Evolutionary conservation across 2,888 invertebrate genomes (phyloP).

Genomic region (Hypomecis punctinalis): DNA sequence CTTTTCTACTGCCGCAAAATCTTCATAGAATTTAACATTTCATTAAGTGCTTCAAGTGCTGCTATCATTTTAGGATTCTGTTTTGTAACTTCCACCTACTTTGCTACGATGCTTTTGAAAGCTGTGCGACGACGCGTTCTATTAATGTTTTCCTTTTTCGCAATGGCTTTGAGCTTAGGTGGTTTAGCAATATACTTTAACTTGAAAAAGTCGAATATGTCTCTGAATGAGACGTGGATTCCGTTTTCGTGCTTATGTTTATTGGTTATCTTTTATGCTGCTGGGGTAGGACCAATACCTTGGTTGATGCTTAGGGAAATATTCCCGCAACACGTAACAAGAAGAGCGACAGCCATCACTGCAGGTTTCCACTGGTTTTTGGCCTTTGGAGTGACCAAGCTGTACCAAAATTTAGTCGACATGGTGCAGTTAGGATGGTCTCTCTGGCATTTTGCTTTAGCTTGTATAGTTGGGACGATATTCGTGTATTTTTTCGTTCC

Average conservation of each 20-base stretch:
- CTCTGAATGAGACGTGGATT: conserved; percentile 73
- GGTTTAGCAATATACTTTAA: conserved; percentile 80
- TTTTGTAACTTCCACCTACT: conserved; percentile 83
- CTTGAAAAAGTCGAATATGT: conserved; percentile 58
- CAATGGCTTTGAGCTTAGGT: conserved; percentile 84
- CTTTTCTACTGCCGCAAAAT: conserved; percentile 85
- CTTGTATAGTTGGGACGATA: conserved; percentile 84
- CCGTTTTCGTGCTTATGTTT: conserved; percentile 84
- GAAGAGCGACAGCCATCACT: conserved; percentile 87
- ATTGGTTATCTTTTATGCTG: conserved; percentile 86
- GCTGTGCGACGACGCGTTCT: conserved; percentile 86
- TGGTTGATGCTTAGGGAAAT: conserved; percentile 90
- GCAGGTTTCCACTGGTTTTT: conserved; percentile 88
- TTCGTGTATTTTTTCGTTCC: conserved; percentile 89
- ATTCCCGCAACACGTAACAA: conserved; percentile 86
- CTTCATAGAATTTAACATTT: conserved; percentile 77
- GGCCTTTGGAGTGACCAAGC: conserved; percentile 87
- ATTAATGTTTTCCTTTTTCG: conserved; percentile 84
- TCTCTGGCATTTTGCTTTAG: conserved; percentile 87
- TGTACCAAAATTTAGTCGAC: conserved; percentile 86
- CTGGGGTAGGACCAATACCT: conserved; percentile 89
- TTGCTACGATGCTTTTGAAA: conserved; percentile 85
- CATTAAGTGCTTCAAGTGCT: conserved; percentile 68
- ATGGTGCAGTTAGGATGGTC: conserved; percentile 85
- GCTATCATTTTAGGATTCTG: conserved; percentile 87